phyloP scores from a whole-genome alignment of 2,888 invertebrate genomes.

The Agrotis puta region DNA sequence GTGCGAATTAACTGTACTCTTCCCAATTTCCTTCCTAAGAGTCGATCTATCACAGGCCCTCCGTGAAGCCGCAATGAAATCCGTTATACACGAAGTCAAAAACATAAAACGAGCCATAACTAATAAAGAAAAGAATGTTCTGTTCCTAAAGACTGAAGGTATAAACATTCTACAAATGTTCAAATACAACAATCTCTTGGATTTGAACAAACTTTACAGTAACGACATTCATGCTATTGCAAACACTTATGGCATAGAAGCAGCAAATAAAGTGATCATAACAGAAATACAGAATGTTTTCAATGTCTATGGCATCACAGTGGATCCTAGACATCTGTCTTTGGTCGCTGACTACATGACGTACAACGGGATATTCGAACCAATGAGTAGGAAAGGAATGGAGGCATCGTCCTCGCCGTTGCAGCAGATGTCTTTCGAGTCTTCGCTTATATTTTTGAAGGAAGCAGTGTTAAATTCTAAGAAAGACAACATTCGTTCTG shows the following conservation, averaged over 20 bases:
- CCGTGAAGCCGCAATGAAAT: conserved; percentile 92
- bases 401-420: conserved; percentile 97
- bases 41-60: conserved; percentile 95
- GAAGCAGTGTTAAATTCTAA: conserved; percentile 94
- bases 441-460: conserved; percentile 96
- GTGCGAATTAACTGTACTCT: conserved; percentile 95
- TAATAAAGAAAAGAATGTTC: conserved; percentile 92
- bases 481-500: conserved; percentile 94
- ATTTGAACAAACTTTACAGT: conserved; percentile 96
- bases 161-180: conserved; percentile 98
- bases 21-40: conserved; percentile 87
- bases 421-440: conserved; percentile 99
- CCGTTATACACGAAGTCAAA: conserved; percentile 95
- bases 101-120: conserved; percentile 96
- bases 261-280: conserved; percentile 97
- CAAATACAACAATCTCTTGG: conserved; percentile 94
- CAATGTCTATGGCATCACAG: conserved; percentile 98
- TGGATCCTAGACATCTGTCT: conserved; percentile 97
- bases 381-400: conserved; percentile 98
- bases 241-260: conserved; percentile 98
- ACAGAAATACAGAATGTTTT: conserved; percentile 99
- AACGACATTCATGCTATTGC: conserved; percentile 98
- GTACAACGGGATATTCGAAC: conserved; percentile 96
- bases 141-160: conserved; percentile 97
- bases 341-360: conserved; percentile 99